Percentiles rank a stretch among this genome's conserved stretches.
phyloP scores from a whole-genome alignment of 2,888 invertebrate species.

The Bugula neritina region DNA sequence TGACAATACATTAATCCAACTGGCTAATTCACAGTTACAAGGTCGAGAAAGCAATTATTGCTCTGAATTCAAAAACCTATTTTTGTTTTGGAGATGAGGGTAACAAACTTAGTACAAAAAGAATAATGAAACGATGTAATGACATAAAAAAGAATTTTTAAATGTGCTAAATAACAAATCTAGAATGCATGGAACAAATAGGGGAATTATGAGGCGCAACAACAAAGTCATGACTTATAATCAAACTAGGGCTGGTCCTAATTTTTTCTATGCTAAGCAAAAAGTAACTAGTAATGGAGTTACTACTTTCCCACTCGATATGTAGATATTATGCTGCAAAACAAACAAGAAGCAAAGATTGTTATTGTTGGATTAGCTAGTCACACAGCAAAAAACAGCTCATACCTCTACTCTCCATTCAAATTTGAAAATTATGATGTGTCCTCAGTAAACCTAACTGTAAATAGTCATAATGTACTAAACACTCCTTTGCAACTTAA shows the following conservation, averaged over 20 bases:
- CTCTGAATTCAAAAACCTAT: not conserved
- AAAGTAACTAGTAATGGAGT: not conserved
- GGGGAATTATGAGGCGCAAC: not conserved
- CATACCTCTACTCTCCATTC: too few relatives aligned
- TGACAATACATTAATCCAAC: too few relatives aligned
- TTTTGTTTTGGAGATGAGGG: not conserved
- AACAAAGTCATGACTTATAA: conserved; percentile 3
- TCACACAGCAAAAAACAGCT: too few relatives aligned
- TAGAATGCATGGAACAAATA: not conserved
- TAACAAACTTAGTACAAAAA: not conserved
- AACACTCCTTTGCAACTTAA: too few relatives aligned
- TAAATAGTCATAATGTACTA: too few relatives aligned
- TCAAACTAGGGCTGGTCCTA: not conserved
- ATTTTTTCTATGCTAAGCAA: not conserved
- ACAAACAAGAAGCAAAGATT: too few relatives aligned
- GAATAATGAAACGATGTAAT: not conserved
- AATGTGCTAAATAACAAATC: not conserved
- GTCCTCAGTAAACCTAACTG: too few relatives aligned
- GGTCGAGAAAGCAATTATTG: not conserved
- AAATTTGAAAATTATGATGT: too few relatives aligned
- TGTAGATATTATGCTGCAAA: not conserved
- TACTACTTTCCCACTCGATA: not conserved
- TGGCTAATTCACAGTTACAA: not conserved
- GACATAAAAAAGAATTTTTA: not conserved
- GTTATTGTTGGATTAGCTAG: too few relatives aligned